These are phyloP conservation scores for Muscicapa striata DNA, from an alignment of 2,797 vertebrate species.

Conservation along the genomic window DNA sequence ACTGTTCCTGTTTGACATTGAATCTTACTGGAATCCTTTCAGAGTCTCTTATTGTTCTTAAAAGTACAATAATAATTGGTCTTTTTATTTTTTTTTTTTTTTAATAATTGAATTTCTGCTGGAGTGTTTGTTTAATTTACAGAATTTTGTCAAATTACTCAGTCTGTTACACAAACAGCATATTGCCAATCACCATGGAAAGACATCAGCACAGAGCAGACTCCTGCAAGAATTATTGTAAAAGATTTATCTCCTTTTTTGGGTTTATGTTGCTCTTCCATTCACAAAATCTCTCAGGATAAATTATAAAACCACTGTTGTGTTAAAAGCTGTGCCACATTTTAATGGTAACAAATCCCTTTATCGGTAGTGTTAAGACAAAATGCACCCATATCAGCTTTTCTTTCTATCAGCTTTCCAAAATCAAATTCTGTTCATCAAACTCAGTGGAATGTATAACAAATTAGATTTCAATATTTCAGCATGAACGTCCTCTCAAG, in stretches of 20 bases:
- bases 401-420: not conserved
- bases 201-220: not conserved
- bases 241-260: not conserved
- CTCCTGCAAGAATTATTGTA: not conserved
- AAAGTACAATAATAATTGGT: not conserved
- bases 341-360: not conserved
- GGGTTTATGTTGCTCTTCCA: not conserved
- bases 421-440: conserved; percentile 19
- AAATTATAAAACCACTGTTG: not conserved
- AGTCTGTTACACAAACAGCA: not conserved
- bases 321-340: not conserved
- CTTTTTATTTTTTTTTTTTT: not conserved
- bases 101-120: not conserved
- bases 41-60: not conserved
- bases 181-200: not conserved
- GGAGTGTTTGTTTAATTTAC: not conserved
- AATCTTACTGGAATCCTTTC: not conserved
- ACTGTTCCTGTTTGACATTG: not conserved
- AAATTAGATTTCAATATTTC: conserved; percentile 47
- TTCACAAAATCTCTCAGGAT: not conserved
- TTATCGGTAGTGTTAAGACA: not conserved
- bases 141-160: not conserved
- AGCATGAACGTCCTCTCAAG: not conserved
- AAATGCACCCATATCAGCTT: not conserved
- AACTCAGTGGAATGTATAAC: conserved; percentile 10